Base-by-base conservation (phyloP, 2,113 vertebrate genomes). In the Eubucco bourcierii region DNA sequence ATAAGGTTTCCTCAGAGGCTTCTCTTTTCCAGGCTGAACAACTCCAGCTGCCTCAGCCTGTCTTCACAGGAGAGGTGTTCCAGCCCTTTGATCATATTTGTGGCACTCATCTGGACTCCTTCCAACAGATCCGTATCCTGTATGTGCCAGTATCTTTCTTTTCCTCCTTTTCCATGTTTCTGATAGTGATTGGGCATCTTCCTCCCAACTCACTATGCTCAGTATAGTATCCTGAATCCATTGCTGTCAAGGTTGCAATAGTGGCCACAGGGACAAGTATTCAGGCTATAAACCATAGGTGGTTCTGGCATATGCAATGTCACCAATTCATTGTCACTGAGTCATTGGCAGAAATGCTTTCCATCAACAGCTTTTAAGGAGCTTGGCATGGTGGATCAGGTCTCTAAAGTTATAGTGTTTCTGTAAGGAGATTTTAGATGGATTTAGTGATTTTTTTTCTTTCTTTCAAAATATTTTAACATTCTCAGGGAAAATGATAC, bases 191-290 rank as follows among this genome's bases (percentile, higher is more conserved):
- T 18, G 20, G 5, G 3, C 23, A 44, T 39, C 9, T 1, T 20
- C 5, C 8, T 70, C 6, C 17, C 25, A 60, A 4, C 2, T 3
- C 0, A 0, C 15, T 37, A 9, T 61, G 19, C 46, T 72, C 10
- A 15, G 46, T 77, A 2, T 1, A 1, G 15, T 20, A 17, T 77
- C 15, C n/a, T 41, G 44, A 31, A 53, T 50, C 21, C 31, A n/a
- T n/a, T 2, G 24, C 52, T 81, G 25, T 23, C 29, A 72, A 21
- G 27, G 7, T 67, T 13, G 11, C 15, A 56, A 4, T 56, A 34
- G 15, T 41, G 12, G 17, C 7, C 34, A 55, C 10, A 25, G 29
- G 15, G 14, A 31, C 33, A 90, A 18, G 13, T 9, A 17, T 67
- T 61, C 27, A 52, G 33, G 23, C 5, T 10, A 50, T 50, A 50